These are phyloP conservation scores for Tanypteryx hageni DNA, from an alignment of 2,888 invertebrate genomes.

Conservation along the genomic window DNA sequence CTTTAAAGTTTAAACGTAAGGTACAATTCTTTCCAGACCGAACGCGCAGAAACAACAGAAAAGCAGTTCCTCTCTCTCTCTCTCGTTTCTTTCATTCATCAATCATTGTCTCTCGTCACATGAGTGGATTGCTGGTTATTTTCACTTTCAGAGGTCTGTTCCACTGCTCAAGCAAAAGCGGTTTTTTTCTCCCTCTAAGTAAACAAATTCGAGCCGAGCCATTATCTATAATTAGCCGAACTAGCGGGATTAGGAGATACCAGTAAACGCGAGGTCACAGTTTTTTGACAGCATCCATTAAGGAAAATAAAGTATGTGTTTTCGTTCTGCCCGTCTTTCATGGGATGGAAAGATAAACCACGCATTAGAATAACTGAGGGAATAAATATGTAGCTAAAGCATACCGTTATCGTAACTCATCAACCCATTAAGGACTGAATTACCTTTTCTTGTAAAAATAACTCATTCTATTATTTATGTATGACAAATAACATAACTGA, in stretches of 20 bases:
- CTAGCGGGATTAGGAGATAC: not conserved
- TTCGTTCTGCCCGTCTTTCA: too few species aligned
- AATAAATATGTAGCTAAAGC: too few species aligned
- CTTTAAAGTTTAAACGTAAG: not conserved
- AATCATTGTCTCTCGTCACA: not conserved
- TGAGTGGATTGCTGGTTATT: not conserved
- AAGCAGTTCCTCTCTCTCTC: not conserved
- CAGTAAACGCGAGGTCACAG: not conserved
- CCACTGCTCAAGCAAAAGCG: not conserved
- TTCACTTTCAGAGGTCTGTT: not conserved
- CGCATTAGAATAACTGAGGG: too few species aligned
- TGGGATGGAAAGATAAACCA: too few species aligned
- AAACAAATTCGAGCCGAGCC: not conserved
- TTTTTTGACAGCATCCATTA: not conserved
- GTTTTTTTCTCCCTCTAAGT: not conserved
- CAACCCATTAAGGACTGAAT: too few species aligned
- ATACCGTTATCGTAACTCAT: too few species aligned
- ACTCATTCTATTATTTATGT: too few species aligned
- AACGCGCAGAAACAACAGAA: not conserved
- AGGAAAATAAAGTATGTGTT: not conserved
- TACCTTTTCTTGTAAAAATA: too few species aligned
- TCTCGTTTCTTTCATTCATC: not conserved
- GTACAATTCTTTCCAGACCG: not conserved
- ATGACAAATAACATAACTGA: too few species aligned
- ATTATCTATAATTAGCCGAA: not conserved